Base-by-base conservation (phyloP, 1,140 invertebrate species). In the Pristionchus pacificus region DNA sequence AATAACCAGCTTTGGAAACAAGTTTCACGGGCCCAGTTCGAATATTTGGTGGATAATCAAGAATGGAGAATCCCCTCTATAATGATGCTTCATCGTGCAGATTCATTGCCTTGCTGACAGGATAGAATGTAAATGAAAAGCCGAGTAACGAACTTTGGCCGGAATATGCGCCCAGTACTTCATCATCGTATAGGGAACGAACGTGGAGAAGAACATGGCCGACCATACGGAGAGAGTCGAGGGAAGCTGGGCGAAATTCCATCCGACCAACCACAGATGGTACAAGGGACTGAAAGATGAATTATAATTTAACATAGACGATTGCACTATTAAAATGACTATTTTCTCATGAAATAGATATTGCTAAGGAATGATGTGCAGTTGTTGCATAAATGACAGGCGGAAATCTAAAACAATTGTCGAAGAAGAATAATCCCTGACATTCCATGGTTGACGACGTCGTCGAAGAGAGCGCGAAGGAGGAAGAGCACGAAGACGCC, bases 121-220 rank as follows among this genome's bases (percentile, higher is more conserved):
- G 24, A 65, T 0, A 28, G n/a, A 58, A 28, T 57, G 58, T 27
- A 27, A 14, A 2, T 2, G 24, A 19, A 15, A 24, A 67, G 57
- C n/a, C 57, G 60, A 68, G 24, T 58, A 28, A 31, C 31, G 58
- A 3, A 60, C 60, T 67, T 80, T 77, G 10, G 71, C 57, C 1
- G 72, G 72, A 19, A 74, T 68, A 14, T 49, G 59, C 0, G 79
- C 31, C 78, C 78, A 79, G 24, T 80, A 65, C 55, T 67, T 62
- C n/a, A 80, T 38, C 10, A 68, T 76, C 49, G 67, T 49, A 62
- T 75, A 81, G 27, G 68, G 30, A 31, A 72, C 71, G 30, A 84
- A 32, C 2, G 82, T 82, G n/a, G 83, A 83, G 19, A 65, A 24
- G 67, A 77, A 79, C 82, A 82, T 84, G 10, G 75, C 30, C 1